Base-by-base conservation (phyloP, 2,113 vertebrate genomes). In the Campylomormyrus tamandua region DNA sequence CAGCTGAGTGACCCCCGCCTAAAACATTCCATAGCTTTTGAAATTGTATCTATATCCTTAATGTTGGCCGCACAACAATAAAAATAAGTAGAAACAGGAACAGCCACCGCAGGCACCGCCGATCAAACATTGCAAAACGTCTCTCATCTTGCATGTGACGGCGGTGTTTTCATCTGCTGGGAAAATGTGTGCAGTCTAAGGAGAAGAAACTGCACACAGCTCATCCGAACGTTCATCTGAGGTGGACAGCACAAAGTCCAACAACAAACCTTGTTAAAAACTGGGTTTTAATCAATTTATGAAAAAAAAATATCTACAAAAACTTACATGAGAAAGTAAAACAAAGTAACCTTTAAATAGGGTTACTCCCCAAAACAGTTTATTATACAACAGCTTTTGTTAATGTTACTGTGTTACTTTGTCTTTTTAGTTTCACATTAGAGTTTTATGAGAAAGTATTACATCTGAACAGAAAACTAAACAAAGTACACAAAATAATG, bases 251-350 rank as follows among this genome's bases (percentile, higher is more conserved):
- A 21, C 31, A 80, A 80, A 48, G 9, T 17, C 7, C 10, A 39
- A 8, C 80, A 83, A 24, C 35, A 46, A 45, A 35, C 52, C 53
- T 87, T 42, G 19, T 42, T 50, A 45, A 9, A 88, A 88, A 88
- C 4, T 42, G 27, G 53, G 8, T 46, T 88, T 88, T 88, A 88
- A 88, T 88, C 31, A 66, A 42, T 62, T 66, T 39, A 87, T 35
- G 31, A 87, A 52, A 87, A 87, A n/a, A 27, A 52, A 19, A 87
- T 35, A 87, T 56, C 50, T 87, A 53, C 48, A 87, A 87, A 56
- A 84, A 84, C 21, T 13, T 24, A 48, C 24, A 87, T 27, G 85
- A 35, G 50, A 53, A 87, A 35, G 46, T 49, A 87, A 87, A 87
- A n/a, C 10, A 24, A 49, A 87, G 7, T 48, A 35, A 35, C 35